These are phyloP conservation scores for Dryococelus australis DNA, from an alignment of 2,888 invertebrate species.

Conservation along the genomic window DNA sequence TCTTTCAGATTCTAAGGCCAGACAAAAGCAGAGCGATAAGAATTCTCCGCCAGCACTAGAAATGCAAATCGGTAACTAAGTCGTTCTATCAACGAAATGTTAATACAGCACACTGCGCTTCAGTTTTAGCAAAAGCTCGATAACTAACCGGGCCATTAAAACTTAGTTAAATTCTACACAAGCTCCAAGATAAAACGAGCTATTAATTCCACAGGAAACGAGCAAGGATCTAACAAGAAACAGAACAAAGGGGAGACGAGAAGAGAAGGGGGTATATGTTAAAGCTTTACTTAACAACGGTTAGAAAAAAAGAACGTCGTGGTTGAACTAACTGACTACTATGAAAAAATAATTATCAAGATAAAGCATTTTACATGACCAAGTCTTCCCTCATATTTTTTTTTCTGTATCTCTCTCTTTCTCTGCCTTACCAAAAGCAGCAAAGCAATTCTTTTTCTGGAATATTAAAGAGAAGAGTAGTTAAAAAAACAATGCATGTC, in stretches of 20 bases:
- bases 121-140: not conserved
- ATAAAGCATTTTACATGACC: not conserved
- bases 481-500: too few relatives aligned
- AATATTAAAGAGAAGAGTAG: too few relatives aligned
- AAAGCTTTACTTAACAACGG: not conserved
- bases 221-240: not conserved
- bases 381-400: not conserved
- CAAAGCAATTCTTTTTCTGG: not conserved
- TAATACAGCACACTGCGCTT: not conserved
- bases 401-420: not conserved
- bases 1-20: not conserved
- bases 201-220: conserved; percentile 3
- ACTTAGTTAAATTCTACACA: not conserved
- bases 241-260: not conserved
- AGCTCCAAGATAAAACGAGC: not conserved
- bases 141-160: not conserved
- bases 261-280: not conserved
- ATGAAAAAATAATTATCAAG: not conserved
- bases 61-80: not conserved
- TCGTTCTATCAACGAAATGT: not conserved
- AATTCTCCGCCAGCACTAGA: not conserved
- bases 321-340: not conserved
- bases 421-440: not conserved
- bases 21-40: not conserved
- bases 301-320: not conserved